Base-by-base conservation (phyloP, 1,140 invertebrate genomes). In the Nautilus pompilius region DNA sequence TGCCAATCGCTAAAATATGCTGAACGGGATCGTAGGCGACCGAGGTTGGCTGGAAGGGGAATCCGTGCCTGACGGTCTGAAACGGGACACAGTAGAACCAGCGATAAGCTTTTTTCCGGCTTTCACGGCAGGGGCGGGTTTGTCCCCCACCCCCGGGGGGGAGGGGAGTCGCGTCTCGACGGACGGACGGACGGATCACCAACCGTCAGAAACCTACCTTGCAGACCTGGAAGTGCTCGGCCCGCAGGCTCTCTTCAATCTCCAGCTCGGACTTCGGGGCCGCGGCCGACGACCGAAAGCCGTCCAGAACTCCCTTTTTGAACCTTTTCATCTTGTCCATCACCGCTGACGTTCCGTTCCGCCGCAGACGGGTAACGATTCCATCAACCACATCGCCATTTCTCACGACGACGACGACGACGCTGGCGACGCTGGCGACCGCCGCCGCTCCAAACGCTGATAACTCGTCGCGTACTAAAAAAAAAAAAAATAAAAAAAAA, bases 11-110 rank as follows among this genome's bases (percentile, higher is more conserved):
- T 75, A 99, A 87, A 55, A 99, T 87, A 83, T 90, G 92, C 85
- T 99, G 97, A 71, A 99, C 90, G 48, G 96, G 95, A 87, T 99
- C 97, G 87, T 93, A 99, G 51, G 96, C 96, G 82, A 99, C 85
- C 45, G 95, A 92, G 67, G 94, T 96, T 46, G 97, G 96, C 74
- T 97, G 92, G 84, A 95, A 93, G 65, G 97, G 97, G 86, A 99
- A 99, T 72, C 97, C 97, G 90, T 99, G 96, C 45, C 94, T 89
- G 79, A 96, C 94, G 73, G 95, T 97, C 95, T 98, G 90, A 22
- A 90, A 91, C 64, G 71, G 59, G 32, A 24, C 55, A 58, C 29
- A 41, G n/a, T 30, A 30, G 32, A 22, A 55, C 2, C 15, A 54
- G n/a, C 26, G 29, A 22, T 20, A 32, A 54, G 3, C n/a, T n/a